Conservation (phyloP, 2,113 vertebrate species). For the Antechinus stuartii region DNA sequence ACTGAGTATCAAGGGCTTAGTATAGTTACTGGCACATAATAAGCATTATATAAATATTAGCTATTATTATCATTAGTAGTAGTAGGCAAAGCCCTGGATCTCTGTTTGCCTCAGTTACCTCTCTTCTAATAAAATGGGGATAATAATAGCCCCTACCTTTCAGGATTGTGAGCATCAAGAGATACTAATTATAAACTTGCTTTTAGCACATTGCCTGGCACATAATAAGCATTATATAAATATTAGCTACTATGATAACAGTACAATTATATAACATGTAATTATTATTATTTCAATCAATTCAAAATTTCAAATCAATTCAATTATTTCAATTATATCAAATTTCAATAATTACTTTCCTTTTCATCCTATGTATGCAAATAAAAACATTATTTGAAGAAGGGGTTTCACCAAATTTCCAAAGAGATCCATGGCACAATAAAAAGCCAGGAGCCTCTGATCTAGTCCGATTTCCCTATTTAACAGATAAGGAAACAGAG, state of each 20-base stretch:
- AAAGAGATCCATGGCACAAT: not conserved
- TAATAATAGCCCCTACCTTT: not conserved
- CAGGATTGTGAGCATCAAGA: not conserved
- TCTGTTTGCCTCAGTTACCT: constrained; percentile 11
- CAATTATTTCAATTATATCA: too few species aligned
- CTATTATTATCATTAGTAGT: not conserved
- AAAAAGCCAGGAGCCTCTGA: not conserved
- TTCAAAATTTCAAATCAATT: too few species aligned
- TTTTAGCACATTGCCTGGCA: not conserved
- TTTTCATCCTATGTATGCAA: not conserved
- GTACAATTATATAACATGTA: not conserved
- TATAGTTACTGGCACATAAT: not conserved
- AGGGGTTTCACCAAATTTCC: not conserved
- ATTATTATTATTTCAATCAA: not conserved
- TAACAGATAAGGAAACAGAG: not conserved
- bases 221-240: not conserved
- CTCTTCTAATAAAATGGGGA: not conserved
- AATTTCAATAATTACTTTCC: not conserved
- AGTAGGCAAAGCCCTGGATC: not conserved
- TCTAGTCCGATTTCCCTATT: not conserved
- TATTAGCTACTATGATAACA: not conserved
- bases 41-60: not conserved
- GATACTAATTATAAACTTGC: not conserved
- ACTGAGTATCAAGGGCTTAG: not conserved
- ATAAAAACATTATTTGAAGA: not conserved